phyloP scores from a whole-genome alignment of 2,797 vertebrate genomes.

The Pempheris klunzingeri region DNA sequence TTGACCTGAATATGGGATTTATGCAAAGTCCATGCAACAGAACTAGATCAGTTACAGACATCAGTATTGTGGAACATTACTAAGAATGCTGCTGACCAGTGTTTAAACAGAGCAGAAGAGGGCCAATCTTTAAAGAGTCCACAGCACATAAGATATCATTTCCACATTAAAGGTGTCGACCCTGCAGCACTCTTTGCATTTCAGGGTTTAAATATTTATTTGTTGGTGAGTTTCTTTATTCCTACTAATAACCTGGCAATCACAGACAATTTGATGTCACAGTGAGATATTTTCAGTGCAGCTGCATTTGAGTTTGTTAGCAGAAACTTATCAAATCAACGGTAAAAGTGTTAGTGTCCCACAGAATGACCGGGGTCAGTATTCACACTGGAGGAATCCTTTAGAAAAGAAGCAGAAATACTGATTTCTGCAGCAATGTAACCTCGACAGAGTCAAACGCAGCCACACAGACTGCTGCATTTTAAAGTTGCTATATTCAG shows the following conservation, averaged over 20 bases:
- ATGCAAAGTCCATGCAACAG: not conserved
- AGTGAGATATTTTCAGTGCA: not conserved
- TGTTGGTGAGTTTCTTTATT: not conserved
- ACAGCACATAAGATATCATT: not conserved
- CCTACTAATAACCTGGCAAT: not conserved
- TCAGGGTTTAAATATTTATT: not conserved
- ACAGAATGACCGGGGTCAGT: not conserved
- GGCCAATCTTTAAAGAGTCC: not conserved
- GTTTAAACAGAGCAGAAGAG: not conserved
- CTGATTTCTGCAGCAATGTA: not conserved
- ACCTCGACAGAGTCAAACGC: not conserved
- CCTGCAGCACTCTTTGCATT: not conserved
- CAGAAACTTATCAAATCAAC: not conserved
- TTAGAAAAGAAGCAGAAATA: not conserved
- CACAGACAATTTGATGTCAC: not conserved
- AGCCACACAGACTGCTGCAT: not conserved
- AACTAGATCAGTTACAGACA: not conserved
- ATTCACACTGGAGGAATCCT: not conserved
- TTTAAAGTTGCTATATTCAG: not conserved
- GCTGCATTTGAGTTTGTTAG: not conserved
- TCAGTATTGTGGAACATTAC: slow-evolving; percentile 1
- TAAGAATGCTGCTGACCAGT: not conserved
- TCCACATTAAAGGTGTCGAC: not conserved
- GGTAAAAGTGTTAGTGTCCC: not conserved
- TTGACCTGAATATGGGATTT: not conserved